These are phyloP conservation scores for Papilio helenus DNA, from an alignment of 1,140 invertebrate species.

Conservation along the genomic window DNA sequence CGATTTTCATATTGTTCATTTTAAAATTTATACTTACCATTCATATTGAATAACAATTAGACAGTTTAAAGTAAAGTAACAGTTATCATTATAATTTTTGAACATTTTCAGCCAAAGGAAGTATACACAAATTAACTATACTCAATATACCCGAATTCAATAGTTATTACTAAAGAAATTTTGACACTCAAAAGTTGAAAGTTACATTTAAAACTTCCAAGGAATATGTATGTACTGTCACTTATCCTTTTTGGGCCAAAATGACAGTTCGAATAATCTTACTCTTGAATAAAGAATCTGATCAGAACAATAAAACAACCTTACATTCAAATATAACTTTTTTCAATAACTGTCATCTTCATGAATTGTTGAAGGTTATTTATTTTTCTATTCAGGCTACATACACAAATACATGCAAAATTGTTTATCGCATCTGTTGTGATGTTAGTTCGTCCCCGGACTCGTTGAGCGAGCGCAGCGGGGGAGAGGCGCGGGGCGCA, in stretches of 20 bases:
- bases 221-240: not conserved
- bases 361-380: not conserved
- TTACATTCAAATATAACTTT: not conserved
- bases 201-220: not conserved
- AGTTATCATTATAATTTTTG: not conserved
- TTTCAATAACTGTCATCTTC: not conserved
- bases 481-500: slow-evolving; percentile 85
- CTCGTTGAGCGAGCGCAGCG: slow-evolving; percentile 91
- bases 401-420: not conserved
- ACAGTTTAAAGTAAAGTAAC: not conserved
- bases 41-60: not conserved
- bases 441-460: slow-evolving; percentile 91
- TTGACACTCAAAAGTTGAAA: not conserved
- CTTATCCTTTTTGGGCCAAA: not conserved
- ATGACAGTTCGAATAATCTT: not conserved
- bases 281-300: not conserved
- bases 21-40: not conserved
- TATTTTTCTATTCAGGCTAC: not conserved
- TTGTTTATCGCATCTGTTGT: not conserved
- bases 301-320: not conserved
- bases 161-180: not conserved
- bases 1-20: not conserved
- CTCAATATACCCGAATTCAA: slow-evolving; percentile 13
- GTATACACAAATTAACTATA: slow-evolving; percentile 28
- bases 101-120: slow-evolving; percentile 23